phyloP scores from a whole-genome alignment of 2,797 vertebrate genomes.

The Sebastes kiyomatsui region DNA sequence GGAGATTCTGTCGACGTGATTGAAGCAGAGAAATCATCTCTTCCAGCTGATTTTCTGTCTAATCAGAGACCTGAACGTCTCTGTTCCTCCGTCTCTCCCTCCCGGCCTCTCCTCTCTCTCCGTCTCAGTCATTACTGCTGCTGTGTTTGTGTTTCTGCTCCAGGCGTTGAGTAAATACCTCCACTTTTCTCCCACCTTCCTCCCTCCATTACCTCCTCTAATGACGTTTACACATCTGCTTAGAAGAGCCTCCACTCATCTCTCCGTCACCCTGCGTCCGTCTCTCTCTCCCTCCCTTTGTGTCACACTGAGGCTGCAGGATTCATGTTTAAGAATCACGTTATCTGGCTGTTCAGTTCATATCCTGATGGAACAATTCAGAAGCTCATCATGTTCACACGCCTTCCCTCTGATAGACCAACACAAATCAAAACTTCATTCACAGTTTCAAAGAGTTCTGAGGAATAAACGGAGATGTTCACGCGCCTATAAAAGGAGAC shows the following conservation, averaged over 20 bases:
- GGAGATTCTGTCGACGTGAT: constrained; percentile 12
- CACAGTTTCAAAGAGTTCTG: not conserved
- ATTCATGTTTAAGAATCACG: not conserved
- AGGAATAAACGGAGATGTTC: not conserved
- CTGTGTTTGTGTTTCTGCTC: constrained; percentile 83
- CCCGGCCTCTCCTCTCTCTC: not conserved
- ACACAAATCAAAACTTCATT: not conserved
- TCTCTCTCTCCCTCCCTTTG: constrained; percentile 8
- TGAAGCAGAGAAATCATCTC: not conserved
- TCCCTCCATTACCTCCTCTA: constrained; percentile 79
- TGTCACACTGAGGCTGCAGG: not conserved
- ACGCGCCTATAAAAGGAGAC: not conserved
- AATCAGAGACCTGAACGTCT: constrained; percentile 31
- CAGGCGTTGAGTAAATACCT: constrained; percentile 80
- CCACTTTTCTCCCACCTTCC: constrained; percentile 56
- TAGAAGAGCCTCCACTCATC: constrained; percentile 69
- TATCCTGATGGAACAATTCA: not conserved
- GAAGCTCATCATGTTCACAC: not conserved
- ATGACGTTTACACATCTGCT: constrained; percentile 84
- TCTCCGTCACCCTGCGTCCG: constrained; percentile 26
- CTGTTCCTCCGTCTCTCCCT: constrained; percentile 11
- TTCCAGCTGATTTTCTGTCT: constrained; percentile 1
- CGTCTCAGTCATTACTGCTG: constrained; percentile 54
- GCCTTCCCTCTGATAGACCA: not conserved
- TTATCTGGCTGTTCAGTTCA: not conserved